A percentile compares a stretch with the other conserved stretches of the same genome.
Evolutionary conservation across 2,888 invertebrate species (phyloP).

Genomic region (Stomorhina lunata): DNA sequence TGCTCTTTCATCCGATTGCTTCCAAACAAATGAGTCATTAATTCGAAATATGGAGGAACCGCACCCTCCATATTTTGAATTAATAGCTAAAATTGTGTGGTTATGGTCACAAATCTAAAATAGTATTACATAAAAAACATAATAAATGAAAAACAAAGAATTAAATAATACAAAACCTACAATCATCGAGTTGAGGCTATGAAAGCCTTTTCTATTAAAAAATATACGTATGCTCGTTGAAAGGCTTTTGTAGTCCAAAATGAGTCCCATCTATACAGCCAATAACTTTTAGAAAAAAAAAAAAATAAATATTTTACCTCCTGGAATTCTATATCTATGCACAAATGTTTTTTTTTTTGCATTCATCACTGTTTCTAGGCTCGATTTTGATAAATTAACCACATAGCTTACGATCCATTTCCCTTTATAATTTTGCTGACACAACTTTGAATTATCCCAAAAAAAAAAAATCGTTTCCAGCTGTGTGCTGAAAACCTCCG

Average conservation of each 20-base stretch:
- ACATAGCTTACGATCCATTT: conserved; percentile 2
- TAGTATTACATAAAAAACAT: no score
- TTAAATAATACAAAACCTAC: neutral
- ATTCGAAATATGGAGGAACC: no score
- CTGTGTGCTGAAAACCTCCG: neutral
- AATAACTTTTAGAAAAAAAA: no score
- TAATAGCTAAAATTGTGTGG: conserved; percentile 7
- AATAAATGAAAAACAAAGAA: no score
- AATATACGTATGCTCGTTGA: neutral
- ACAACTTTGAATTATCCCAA: conserved; percentile 8
- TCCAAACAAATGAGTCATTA: conserved; percentile 17
- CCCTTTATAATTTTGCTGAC: neutral
- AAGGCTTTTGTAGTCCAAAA: neutral
- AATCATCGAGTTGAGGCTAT: conserved; percentile 8
- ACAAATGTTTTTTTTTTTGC: neutral
- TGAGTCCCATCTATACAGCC: neutral
- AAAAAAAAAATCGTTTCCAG: neutral
- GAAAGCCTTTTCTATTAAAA: neutral
- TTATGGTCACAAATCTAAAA: conserved; percentile 14
- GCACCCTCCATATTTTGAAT: conserved; percentile 11
- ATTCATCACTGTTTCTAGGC: neutral
- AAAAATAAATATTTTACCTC: no score
- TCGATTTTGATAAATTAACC: conserved; percentile 1
- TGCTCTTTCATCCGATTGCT: neutral
- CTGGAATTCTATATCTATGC: conserved; percentile 1